These are phyloP conservation scores for Merops nubicus DNA, from an alignment of 2,113 vertebrate species.

Conservation along the genomic window DNA sequence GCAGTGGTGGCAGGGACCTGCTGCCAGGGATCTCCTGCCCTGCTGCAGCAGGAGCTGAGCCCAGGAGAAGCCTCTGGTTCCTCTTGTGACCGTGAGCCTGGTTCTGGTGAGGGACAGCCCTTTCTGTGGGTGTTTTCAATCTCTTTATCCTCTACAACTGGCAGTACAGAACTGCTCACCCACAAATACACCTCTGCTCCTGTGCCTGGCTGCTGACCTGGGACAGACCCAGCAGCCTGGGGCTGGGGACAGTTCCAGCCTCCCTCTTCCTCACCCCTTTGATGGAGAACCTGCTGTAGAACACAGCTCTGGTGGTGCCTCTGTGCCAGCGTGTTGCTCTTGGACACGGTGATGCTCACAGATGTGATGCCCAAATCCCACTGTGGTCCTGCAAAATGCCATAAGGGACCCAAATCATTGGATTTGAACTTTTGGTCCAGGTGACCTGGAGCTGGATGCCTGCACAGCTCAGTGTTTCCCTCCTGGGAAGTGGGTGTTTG, in stretches of 20 bases:
- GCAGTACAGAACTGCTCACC: not conserved
- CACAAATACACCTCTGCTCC: not conserved
- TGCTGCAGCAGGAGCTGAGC: not conserved
- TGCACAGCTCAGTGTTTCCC: not conserved
- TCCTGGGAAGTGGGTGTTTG: not conserved
- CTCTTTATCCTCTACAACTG: not conserved
- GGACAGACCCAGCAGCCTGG: not conserved
- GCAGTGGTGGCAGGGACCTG: not conserved
- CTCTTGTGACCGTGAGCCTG: not conserved
- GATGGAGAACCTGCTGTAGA: not conserved
- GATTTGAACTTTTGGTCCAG: not conserved
- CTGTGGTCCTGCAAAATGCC: rapidly evolving
- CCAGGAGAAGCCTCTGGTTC: not conserved
- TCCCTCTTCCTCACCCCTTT: not conserved
- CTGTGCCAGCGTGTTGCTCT: not conserved
- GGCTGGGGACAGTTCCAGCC: not conserved
- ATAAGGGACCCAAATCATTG: not conserved
- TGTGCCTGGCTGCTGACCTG: rapidly evolving
- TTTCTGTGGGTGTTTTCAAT: not conserved
- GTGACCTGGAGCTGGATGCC: not conserved
- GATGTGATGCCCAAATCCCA: not conserved
- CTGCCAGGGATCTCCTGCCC: not conserved
- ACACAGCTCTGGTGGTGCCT: not conserved
- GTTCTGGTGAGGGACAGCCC: not conserved
- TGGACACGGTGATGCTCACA: not conserved